Percentiles rank a stretch among this genome's conserved stretches.
phyloP scores from a whole-genome alignment of 2,797 vertebrate species.

The Perodicticus potto region DNA sequence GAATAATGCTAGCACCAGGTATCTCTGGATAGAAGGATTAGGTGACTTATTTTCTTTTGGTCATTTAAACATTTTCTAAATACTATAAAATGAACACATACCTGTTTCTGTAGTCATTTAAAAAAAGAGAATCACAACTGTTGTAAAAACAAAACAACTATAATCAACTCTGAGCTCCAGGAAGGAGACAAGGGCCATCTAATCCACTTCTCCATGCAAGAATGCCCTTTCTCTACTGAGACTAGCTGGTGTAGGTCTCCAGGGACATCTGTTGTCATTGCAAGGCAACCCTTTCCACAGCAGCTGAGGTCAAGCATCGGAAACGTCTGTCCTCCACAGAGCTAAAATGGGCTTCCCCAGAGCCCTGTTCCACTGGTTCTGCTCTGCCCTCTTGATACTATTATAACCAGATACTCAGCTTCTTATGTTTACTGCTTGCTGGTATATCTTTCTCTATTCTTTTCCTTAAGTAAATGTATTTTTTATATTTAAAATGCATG shows the following conservation, averaged over 20 bases:
- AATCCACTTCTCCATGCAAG: background rate
- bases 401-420: background rate
- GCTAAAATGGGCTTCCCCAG: background rate
- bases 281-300: background rate
- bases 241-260: conserved; percentile 6
- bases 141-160: conserved; percentile 9
- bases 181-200: conserved; percentile 3
- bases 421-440: background rate
- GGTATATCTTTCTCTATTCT: background rate
- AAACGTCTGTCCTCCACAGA: background rate
- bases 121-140: conserved; percentile 21
- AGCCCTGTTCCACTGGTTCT: background rate
- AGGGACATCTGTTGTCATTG: background rate
- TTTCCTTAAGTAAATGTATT: background rate
- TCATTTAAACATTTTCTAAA: conserved; percentile 35
- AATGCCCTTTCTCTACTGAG: background rate
- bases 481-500: background rate
- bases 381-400: background rate
- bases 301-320: background rate
- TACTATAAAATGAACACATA: conserved; percentile 14
- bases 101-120: background rate
- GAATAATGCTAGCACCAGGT: background rate
- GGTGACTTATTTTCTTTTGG: background rate
- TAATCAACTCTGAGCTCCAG: conserved; percentile 6
- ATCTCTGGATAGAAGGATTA: background rate